A percentile compares a stretch with the other conserved stretches of the same genome.
Evolutionary conservation across 2,888 invertebrate species (phyloP).

Genomic region (Drosophila melanosoma): DNA sequence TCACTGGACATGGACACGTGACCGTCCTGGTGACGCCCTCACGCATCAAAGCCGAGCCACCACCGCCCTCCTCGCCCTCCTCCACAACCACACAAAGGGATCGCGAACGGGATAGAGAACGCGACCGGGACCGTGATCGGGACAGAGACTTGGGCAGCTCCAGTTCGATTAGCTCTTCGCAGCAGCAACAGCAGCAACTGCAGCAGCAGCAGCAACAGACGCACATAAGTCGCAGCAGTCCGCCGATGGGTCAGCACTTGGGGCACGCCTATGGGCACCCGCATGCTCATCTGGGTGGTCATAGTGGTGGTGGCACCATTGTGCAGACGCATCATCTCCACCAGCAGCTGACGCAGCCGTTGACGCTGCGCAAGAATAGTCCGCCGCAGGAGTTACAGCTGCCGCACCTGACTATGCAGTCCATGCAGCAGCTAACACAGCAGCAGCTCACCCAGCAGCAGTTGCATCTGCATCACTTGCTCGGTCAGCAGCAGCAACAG

Average conservation of each 20-base stretch:
- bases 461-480: constrained; percentile 82
- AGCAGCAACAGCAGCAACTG: constrained; percentile 21
- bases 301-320: constrained; percentile 53
- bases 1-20: constrained; percentile 83
- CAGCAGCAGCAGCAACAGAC: constrained; percentile 14
- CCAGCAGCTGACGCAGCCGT: constrained; percentile 82
- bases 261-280: constrained; percentile 44
- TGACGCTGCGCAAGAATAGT: constrained; percentile 78
- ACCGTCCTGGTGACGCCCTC: constrained; percentile 86
- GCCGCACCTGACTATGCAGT: constrained; percentile 78
- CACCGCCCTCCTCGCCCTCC: constrained; percentile 74
- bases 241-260: constrained; percentile 60
- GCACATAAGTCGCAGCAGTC: constrained; percentile 61
- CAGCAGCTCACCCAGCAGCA: constrained; percentile 84
- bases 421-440: constrained; percentile 84
- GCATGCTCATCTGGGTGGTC: constrained; percentile 41
- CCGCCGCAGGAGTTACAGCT: constrained; percentile 78
- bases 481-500: constrained; percentile 77
- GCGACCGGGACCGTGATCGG: constrained; percentile 41
- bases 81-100: constrained; percentile 74
- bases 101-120: constrained; percentile 36
- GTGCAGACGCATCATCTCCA: constrained; percentile 83
- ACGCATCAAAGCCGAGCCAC: constrained; percentile 85
- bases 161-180: constrained; percentile 72
- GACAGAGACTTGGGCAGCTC: constrained; percentile 53